phyloP scores from a whole-genome alignment of 2,113 vertebrate genomes.

The Grammomys surdaster region DNA sequence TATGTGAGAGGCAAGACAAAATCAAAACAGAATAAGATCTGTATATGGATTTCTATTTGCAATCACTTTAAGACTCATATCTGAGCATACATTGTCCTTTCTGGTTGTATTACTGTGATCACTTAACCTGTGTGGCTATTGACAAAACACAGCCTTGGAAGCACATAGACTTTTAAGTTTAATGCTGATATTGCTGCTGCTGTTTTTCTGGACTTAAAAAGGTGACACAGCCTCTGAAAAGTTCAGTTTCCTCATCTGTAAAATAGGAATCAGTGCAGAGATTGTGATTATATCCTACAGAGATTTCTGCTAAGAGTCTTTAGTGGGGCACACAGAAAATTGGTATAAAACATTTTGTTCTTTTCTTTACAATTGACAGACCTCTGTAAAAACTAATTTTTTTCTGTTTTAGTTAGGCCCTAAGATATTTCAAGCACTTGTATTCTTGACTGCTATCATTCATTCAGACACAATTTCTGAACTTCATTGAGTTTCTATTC shows the following conservation, averaged over 20 bases:
- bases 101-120: neutral
- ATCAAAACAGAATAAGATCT: neutral
- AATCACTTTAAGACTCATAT: neutral
- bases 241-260: conserved; percentile 8
- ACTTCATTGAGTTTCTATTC: neutral
- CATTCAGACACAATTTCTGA: neutral
- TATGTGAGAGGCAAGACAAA: neutral
- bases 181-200: neutral
- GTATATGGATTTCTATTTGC: neutral
- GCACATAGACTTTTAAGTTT: neutral
- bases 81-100: neutral
- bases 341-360: neutral
- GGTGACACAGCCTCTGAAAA: neutral
- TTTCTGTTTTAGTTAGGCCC: neutral
- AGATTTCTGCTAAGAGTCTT: neutral
- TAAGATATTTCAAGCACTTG: neutral
- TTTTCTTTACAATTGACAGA: neutral
- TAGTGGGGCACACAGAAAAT: neutral
- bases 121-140: neutral
- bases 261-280: neutral
- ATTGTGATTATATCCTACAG: neutral
- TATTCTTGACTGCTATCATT: neutral
- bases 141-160: neutral
- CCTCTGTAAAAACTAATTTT: neutral
- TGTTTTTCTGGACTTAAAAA: neutral